These are phyloP conservation scores for Anthophora plumipes DNA, from an alignment of 2,888 invertebrate genomes.

Conservation along the genomic window DNA sequence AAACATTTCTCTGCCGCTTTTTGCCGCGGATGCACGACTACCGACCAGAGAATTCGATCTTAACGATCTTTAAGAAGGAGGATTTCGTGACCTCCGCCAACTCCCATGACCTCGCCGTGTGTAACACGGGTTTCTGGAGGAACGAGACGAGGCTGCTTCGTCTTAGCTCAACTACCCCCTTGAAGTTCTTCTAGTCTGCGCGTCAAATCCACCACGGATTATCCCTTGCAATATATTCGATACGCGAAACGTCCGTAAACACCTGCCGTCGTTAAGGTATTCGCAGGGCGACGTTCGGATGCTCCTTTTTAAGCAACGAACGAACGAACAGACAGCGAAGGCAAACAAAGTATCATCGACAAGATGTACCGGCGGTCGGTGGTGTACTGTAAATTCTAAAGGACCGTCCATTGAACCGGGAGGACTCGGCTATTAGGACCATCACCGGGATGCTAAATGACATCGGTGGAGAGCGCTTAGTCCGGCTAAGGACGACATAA, in stretches of 20 bases:
- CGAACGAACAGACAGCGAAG: constrained; percentile 17
- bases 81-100: constrained; percentile 67
- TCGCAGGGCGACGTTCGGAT: constrained; percentile 7
- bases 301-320: constrained; percentile 7
- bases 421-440: constrained; percentile 81
- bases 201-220: too few relatives aligned
- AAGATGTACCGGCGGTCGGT: constrained; percentile 53
- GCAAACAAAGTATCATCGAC: constrained; percentile 67
- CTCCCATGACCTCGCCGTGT: constrained; percentile 53
- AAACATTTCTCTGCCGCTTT: constrained; percentile 76
- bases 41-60: constrained; percentile 56
- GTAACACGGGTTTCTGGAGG: constrained; percentile 41
- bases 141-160: constrained; percentile 3
- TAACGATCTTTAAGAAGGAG: constrained; percentile 66
- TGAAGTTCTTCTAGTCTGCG: too few relatives aligned
- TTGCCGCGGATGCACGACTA: constrained; percentile 64
- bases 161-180: too few relatives aligned
- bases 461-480: constrained; percentile 82
- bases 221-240: constrained; percentile 15
- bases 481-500: constrained; percentile 83
- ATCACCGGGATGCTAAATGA: constrained; percentile 84
- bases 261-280: constrained; percentile 43
- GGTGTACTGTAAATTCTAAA: constrained; percentile 66
- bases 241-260: constrained; percentile 15
- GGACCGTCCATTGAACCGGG: constrained; percentile 73